Evolutionary conservation across 2,113 vertebrate species (phyloP).

Genomic region (Butastur rufipennis): DNA sequence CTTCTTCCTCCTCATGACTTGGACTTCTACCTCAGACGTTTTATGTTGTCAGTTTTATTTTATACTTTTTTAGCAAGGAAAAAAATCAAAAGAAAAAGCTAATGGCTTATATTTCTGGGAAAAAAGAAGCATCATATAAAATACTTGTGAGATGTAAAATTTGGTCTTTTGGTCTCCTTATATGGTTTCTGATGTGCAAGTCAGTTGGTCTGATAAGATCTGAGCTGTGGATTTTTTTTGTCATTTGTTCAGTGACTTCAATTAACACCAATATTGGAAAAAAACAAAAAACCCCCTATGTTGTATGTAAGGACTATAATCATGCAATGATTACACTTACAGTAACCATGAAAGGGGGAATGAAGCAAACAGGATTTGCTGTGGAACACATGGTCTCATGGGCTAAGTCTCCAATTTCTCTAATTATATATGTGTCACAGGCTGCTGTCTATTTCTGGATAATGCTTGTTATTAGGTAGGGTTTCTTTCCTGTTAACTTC

Average conservation of each 20-base stretch:
- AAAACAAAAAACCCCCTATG: background rate
- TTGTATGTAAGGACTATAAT: background rate
- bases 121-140: background rate
- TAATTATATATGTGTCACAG: background rate
- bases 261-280: background rate
- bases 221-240: background rate
- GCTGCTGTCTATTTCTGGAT: conserved; percentile 20
- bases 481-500: background rate
- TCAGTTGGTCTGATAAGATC: background rate
- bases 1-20: background rate
- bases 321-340: background rate
- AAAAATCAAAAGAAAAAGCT: background rate
- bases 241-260: background rate
- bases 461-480: background rate
- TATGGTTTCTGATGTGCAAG: background rate
- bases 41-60: background rate
- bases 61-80: background rate
- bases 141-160: background rate
- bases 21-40: background rate
- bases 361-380: conserved; percentile 13
- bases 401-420: conserved; percentile 27
- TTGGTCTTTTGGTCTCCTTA: background rate
- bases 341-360: background rate
- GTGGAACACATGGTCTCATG: background rate
- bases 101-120: background rate